Percentiles rank a stretch among this genome's conserved stretches.
phyloP scores from a whole-genome alignment of 2,113 vertebrate species.

The Labrus mixtus region DNA sequence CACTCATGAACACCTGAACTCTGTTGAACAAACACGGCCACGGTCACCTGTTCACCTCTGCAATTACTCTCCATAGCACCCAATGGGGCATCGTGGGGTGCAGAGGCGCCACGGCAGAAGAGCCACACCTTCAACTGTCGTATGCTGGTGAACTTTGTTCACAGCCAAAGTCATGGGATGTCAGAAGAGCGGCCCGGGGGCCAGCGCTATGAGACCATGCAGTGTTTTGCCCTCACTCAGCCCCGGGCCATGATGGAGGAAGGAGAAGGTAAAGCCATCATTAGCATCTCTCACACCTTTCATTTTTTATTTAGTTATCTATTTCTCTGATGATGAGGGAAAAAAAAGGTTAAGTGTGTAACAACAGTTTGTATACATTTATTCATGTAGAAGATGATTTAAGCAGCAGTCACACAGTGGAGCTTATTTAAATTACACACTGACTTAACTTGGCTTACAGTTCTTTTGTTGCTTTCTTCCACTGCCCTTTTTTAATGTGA shows the following conservation, averaged over 20 bases:
- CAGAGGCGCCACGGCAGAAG: constrained; percentile 92
- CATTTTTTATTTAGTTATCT: too few relatives aligned
- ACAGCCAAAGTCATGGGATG: constrained; percentile 50
- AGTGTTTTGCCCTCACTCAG: constrained; percentile 97
- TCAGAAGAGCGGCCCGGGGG: constrained; percentile 85
- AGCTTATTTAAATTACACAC: neutral
- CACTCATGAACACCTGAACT: neutral
- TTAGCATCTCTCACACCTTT: neutral
- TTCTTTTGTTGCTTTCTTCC: too few relatives aligned
- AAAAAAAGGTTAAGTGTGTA: neutral
- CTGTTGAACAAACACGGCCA: too few relatives aligned
- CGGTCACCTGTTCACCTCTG: neutral
- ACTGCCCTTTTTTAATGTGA: too few relatives aligned
- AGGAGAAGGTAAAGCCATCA: constrained; percentile 89
- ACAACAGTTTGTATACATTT: neutral
- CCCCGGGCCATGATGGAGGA: constrained; percentile 98
- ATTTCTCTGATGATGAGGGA: too few relatives aligned
- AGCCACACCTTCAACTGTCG: constrained; percentile 98
- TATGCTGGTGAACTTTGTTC: constrained; percentile 91
- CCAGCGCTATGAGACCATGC: constrained; percentile 97
- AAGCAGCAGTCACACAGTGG: neutral
- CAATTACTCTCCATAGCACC: constrained; percentile 71
- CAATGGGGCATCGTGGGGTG: constrained; percentile 93
- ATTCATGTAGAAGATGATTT: too few relatives aligned
- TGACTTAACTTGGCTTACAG: too few relatives aligned